phyloP scores from a whole-genome alignment of 2,797 vertebrate genomes.

The Denticeps clupeoides region DNA sequence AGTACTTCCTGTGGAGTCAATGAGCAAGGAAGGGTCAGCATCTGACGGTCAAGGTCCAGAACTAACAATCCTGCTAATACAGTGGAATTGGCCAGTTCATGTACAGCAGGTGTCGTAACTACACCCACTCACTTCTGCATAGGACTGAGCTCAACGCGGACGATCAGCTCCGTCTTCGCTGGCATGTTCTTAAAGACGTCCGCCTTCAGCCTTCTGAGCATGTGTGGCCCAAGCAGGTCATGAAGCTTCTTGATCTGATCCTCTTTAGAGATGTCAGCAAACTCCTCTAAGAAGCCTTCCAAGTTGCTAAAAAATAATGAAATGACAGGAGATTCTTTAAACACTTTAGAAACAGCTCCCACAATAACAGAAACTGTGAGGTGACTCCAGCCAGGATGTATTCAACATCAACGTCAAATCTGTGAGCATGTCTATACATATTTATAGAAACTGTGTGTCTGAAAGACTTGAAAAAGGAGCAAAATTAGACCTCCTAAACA shows the following conservation, averaged over 20 bases:
- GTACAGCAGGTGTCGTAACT: too few species aligned
- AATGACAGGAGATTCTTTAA: too few species aligned
- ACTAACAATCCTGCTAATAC: too few species aligned
- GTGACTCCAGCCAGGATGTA: too few species aligned
- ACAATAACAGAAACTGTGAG: too few species aligned
- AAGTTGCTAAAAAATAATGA: slow-evolving; percentile 82
- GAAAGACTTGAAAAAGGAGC: too few species aligned
- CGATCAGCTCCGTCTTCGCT: slow-evolving; percentile 90
- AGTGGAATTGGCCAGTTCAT: not conserved
- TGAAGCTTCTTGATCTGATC: slow-evolving; percentile 98
- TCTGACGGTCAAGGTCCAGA: too few species aligned
- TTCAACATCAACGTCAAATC: too few species aligned
- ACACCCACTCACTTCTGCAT: slow-evolving; percentile 98
- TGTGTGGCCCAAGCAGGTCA: slow-evolving; percentile 89
- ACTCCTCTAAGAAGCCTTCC: slow-evolving; percentile 96
- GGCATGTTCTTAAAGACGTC: slow-evolving; percentile 99
- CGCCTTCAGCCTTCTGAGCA: slow-evolving; percentile 86
- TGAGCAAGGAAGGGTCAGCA: not conserved
- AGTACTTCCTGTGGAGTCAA: slow-evolving; percentile 78
- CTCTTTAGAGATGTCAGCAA: slow-evolving; percentile 96
- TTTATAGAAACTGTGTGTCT: too few species aligned
- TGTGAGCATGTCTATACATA: too few species aligned
- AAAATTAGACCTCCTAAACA: too few species aligned
- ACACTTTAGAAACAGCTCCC: slow-evolving; percentile 8
- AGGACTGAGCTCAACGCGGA: slow-evolving; percentile 91